Conservation (phyloP, 64 coral and sea anemone genomes). For the Stylophora pistillata region DNA sequence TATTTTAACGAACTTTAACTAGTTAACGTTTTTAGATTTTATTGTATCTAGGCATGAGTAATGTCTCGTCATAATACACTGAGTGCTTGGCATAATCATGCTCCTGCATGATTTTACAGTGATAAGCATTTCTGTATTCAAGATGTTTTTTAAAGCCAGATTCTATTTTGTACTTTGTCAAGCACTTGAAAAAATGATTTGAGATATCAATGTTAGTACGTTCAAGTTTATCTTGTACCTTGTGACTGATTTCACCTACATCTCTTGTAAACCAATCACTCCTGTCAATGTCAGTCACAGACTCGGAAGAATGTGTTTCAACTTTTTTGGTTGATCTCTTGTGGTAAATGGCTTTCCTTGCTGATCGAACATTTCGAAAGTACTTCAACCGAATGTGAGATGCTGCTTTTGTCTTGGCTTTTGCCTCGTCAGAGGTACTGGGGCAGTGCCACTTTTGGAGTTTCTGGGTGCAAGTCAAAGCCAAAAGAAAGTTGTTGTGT, state of each 20-base stretch:
- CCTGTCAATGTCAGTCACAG: slow-evolving; percentile 3
- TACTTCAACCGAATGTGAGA: slow-evolving; percentile 57
- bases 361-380: slow-evolving; percentile 50
- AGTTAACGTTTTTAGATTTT: too few relatives aligned
- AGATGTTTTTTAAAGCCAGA: slow-evolving; percentile 6
- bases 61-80: too few relatives aligned
- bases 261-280: slow-evolving; percentile 47
- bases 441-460: slow-evolving; percentile 30
- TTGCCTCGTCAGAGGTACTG: neutral
- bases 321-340: slow-evolving; percentile 45
- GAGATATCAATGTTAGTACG: slow-evolving; percentile 33
- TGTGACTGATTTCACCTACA: neutral
- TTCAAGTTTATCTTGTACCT: neutral
- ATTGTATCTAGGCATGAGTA: too few relatives aligned
- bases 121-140: too few relatives aligned
- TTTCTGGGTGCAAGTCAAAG: slow-evolving; percentile 28
- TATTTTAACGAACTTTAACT: too few relatives aligned
- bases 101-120: too few relatives aligned
- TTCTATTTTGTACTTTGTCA: slow-evolving; percentile 47
- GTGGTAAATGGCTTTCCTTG: slow-evolving; percentile 44
- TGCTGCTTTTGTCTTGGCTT: slow-evolving; percentile 27
- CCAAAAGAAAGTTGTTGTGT: slow-evolving; percentile 29
- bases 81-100: too few relatives aligned
- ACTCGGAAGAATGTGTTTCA: neutral
- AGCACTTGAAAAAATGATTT: slow-evolving; percentile 44